Base-by-base conservation (phyloP, 1,140 invertebrate species). In the Caenorhabditis inopinata region DNA sequence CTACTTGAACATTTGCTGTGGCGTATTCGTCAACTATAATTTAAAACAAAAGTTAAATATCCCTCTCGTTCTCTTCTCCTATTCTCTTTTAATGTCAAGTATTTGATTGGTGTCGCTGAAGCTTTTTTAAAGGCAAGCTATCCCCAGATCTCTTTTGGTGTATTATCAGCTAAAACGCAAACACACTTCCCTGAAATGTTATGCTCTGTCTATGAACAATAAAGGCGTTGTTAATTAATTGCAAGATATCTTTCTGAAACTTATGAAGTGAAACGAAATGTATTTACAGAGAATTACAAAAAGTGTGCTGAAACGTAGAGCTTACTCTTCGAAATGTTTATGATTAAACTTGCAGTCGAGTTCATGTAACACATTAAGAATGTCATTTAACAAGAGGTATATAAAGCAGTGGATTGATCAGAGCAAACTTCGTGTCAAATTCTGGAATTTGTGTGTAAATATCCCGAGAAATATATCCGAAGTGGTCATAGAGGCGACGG, bases 341-440 rank as follows among this genome's bases (percentile, higher is more conserved):
- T n/a, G n/a, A n/a, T n/a, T n/a, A n/a, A n/a, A n/a, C n/a, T n/a
- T n/a, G n/a, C n/a, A n/a, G n/a, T n/a, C n/a, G n/a, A n/a, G n/a
- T n/a, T n/a, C n/a, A n/a, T n/a, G n/a, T n/a, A n/a, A n/a, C n/a
- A n/a, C n/a, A n/a, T n/a, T n/a, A n/a, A n/a, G n/a, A n/a, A n/a
- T n/a, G n/a, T n/a, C 21, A 79, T 35, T 48, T 21, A 46, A 76
- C 78, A 18, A 78, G 27, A 1, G 81, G 78, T n/a, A 18, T 35
- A 29, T 82, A 82, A 27, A 81, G 48, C 74, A 79, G 4, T 6
- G 82, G 82, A 48, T 83, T 83, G 49, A 83, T 76, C 27, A 68
- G 81, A 2, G 42, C 46, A 42, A 76, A 51, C 23, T 76, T 80
- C 18, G 78, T 0, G 29, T 83, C 74, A n/a, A 81, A 42, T n/a